Conservation (phyloP, 2,113 vertebrate species). For the Stictonetta naevosa region DNA sequence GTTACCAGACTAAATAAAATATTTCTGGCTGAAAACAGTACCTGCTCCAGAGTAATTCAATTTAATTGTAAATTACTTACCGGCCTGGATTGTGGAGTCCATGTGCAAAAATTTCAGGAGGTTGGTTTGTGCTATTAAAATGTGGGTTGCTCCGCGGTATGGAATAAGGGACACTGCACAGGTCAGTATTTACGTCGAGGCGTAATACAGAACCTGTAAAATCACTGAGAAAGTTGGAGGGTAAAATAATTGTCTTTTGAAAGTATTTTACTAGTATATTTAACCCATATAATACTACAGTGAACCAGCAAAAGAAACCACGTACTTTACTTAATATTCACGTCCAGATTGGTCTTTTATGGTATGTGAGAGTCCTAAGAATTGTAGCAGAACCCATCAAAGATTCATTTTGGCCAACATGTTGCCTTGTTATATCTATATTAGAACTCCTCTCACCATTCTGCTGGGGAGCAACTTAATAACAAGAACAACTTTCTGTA, state of each 20-base stretch:
- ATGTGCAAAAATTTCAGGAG: conserved; percentile 97
- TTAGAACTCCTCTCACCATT: not conserved
- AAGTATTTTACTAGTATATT: not conserved
- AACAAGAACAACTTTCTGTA: not conserved
- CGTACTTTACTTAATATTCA: not conserved
- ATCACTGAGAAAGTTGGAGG: conserved; percentile 83
- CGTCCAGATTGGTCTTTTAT: not conserved
- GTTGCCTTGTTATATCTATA: not conserved
- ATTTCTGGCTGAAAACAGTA: not conserved
- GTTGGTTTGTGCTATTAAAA: conserved; percentile 98
- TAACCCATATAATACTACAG: not conserved
- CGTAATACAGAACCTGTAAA: conserved; percentile 97
- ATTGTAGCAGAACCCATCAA: not conserved
- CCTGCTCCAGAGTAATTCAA: not conserved
- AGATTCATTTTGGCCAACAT: not conserved
- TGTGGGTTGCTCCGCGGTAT: conserved; percentile 95
- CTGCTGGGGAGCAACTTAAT: not conserved
- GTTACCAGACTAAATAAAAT: not conserved
- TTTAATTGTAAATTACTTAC: conserved; percentile 75
- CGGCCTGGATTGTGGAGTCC: conserved; percentile 98
- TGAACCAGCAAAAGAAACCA: not conserved
- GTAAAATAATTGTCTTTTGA: not conserved
- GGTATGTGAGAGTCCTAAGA: not conserved
- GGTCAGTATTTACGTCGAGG: conserved; percentile 91
- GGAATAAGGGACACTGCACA: conserved; percentile 87